These are phyloP conservation scores for Aphelinus atriplicis DNA, from an alignment of 1,140 invertebrate species.

Conservation along the genomic window DNA sequence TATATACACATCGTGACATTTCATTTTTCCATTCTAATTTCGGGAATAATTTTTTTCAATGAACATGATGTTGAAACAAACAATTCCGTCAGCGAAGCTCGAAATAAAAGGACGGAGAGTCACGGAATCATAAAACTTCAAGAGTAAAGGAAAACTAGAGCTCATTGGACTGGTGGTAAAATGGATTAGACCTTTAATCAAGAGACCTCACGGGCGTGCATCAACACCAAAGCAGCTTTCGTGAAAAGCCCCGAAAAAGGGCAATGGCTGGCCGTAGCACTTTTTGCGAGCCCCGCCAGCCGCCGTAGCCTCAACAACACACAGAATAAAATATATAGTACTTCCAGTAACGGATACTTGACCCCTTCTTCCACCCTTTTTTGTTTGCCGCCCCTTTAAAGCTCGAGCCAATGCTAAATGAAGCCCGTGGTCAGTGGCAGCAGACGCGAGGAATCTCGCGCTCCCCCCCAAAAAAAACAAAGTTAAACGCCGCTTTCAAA, in stretches of 20 bases:
- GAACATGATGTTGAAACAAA: too few relatives aligned
- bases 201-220: background rate
- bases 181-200: background rate
- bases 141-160: too few relatives aligned
- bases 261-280: background rate
- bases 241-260: background rate
- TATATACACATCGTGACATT: too few relatives aligned
- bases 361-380: background rate
- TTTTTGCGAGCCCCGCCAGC: background rate
- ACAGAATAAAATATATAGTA: constrained; percentile 19
- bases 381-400: background rate
- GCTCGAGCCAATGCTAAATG: constrained; percentile 1
- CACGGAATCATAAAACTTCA: too few relatives aligned
- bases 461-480: background rate
- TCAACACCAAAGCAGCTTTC: background rate
- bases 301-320: background rate
- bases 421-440: background rate
- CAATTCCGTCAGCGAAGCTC: too few relatives aligned
- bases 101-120: too few relatives aligned
- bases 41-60: too few relatives aligned
- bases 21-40: too few relatives aligned
- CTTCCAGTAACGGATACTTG: constrained; percentile 20
- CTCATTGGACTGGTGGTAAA: too few relatives aligned
- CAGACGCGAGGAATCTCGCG: background rate
- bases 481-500: constrained; percentile 16